Evolutionary conservation across 2,888 invertebrate species (phyloP), one percentile per base, ranked within the genome.

Genomic region (Ferrisia virgata): DNA sequence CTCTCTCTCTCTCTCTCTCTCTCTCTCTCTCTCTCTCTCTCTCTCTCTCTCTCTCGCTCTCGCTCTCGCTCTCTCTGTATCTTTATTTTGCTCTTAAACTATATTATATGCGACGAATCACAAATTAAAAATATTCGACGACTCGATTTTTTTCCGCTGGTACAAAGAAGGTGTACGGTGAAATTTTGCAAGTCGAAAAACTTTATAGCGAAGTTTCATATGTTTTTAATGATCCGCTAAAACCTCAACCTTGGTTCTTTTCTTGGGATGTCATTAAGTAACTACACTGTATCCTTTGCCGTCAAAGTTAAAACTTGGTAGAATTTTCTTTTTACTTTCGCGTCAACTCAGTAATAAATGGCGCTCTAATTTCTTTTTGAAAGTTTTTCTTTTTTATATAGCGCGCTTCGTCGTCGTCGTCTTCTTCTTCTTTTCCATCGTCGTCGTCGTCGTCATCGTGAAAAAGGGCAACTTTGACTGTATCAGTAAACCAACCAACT

Each of bases 181-280:
- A 58, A 80, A 81, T 58, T 58, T 81, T 58, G 33, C 47, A 81
- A 81, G 53, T 81, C 47, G 36, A 31, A 53, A 81, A 81, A 81
- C 33, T 81, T 81, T 58, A 76, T 47, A 58, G 43, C 36, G 33
- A 58, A 81, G 53, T 81, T 81, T 81, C 58, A 58, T 81, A 81
- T 58, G 81, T 81, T 81, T 81, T 36, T 81, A 81, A 81, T 58
- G 81, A 81, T 81, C 36, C 36, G 58, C 81, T 58, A 81, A 31
- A 28, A 53, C 53, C 53, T 47, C 33, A 53, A 53, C 58, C 33
- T 22, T 33, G 28, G 47, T 58, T 58, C 81, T 58, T 58, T 58
- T 81, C 36, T 47, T 18, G 36, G 53, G 36, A 81, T 81, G 81
- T 79, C 72, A 76, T 76, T 76, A 76, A 76, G 72, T 76, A 76